Evolutionary conservation across 37 sponge, comb jelly and placozoan genomes (phyloP).

Genomic region (Geodia barretti): DNA sequence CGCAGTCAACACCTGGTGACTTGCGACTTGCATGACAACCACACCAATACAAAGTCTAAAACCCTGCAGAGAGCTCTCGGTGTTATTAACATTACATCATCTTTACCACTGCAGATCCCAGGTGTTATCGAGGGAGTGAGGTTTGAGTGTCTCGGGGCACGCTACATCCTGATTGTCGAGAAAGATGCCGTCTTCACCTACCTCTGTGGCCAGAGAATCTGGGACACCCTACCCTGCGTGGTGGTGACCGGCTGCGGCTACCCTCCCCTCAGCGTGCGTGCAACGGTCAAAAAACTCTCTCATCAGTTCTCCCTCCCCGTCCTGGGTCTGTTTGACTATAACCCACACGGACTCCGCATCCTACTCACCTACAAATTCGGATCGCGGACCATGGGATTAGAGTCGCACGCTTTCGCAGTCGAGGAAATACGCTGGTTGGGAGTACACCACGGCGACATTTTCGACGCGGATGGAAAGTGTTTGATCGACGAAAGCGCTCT

Average conservation of each 20-base stretch:
- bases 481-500: conserved; percentile 45
- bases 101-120: no score
- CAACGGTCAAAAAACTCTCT: conserved; percentile 60
- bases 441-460: conserved; percentile 76
- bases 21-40: neutral
- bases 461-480: conserved; percentile 12
- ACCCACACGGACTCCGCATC: conserved; percentile 93
- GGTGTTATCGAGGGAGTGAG: conserved; percentile 61
- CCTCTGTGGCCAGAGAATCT: conserved; percentile 88
- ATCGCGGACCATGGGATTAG: conserved; percentile 85
- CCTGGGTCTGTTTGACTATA: conserved; percentile 95
- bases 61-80: no score
- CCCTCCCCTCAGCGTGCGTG: conserved; percentile 89
- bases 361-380: conserved; percentile 94
- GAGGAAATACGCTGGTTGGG: conserved; percentile 83
- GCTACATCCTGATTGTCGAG: conserved; percentile 95
- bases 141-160: conserved; percentile 83
- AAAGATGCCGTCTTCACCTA: conserved; percentile 97
- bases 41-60: neutral
- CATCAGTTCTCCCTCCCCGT: conserved; percentile 74
- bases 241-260: conserved; percentile 95
- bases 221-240: conserved; percentile 92
- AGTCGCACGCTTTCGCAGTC: conserved; percentile 71
- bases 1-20: no score
- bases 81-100: no score